phyloP scores from a whole-genome alignment of 2,113 vertebrate genomes.

The Elephantulus edwardii region DNA sequence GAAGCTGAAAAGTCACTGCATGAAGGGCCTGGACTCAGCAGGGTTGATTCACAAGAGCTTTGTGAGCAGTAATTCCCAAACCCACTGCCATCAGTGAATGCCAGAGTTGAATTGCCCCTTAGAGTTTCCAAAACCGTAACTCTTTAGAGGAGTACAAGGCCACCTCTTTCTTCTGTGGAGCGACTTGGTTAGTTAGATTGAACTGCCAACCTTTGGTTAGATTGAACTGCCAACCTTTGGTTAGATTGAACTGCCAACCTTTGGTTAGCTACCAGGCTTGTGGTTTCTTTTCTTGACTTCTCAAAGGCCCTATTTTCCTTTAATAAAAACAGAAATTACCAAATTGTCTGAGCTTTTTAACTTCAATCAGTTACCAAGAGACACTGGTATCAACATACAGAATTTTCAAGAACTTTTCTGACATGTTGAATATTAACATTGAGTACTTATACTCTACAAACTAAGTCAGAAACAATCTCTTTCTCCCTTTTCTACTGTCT shows the following conservation, averaged over 20 bases:
- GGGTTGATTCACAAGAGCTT: neutral
- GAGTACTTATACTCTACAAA: neutral
- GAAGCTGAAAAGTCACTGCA: neutral
- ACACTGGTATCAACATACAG: neutral
- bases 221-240: too few species aligned
- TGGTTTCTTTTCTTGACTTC: neutral
- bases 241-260: too few species aligned
- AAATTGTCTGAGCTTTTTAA: neutral
- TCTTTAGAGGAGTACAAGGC: too few species aligned
- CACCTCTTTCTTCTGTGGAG: too few species aligned
- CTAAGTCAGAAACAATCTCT: neutral
- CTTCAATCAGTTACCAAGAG: neutral
- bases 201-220: too few species aligned
- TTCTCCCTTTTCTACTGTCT: neutral
- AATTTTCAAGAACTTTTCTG: neutral
- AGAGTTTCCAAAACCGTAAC: too few species aligned
- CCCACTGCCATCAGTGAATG: too few species aligned
- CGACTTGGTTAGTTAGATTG: too few species aligned
- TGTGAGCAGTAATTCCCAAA: too few species aligned
- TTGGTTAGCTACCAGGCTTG: neutral
- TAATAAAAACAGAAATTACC: neutral
- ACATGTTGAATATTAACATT: neutral
- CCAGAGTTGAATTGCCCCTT: too few species aligned
- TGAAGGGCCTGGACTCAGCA: neutral
- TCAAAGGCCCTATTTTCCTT: neutral